Percentiles rank a stretch among this genome's conserved stretches.
Evolutionary conservation across 2,113 vertebrate genomes (phyloP).

Genomic region (Scomber colias): DNA sequence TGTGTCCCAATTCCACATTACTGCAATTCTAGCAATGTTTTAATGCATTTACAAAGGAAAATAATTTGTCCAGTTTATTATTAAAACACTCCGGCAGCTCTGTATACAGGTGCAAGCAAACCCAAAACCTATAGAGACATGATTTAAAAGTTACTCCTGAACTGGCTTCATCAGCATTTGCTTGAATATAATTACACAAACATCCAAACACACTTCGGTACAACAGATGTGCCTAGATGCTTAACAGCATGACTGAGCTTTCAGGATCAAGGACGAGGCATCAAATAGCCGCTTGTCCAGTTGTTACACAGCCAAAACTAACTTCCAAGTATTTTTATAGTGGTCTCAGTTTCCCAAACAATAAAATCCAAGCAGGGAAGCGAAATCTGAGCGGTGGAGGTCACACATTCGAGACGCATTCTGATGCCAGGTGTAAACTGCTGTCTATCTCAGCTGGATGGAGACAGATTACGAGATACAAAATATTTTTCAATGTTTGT

Average conservation of each 20-base stretch:
- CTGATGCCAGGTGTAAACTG: conserved; percentile 19
- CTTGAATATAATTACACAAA: too few species aligned
- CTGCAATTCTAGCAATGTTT: too few species aligned
- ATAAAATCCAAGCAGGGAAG: background rate
- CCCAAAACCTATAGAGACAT: background rate
- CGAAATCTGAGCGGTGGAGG: conserved; percentile 12
- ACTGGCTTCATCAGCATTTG: too few species aligned
- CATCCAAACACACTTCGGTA: background rate
- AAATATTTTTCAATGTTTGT: background rate
- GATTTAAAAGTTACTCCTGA: too few species aligned
- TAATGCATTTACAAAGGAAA: background rate
- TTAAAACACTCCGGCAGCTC: background rate
- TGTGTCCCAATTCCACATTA: background rate
- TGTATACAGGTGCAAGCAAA: background rate
- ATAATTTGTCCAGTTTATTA: background rate
- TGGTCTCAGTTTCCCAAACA: background rate
- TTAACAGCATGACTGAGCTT: background rate
- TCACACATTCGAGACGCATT: conserved; percentile 14
- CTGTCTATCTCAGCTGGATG: conserved; percentile 13
- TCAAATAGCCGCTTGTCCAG: too few species aligned
- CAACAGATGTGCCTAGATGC: background rate
- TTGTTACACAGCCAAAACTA: background rate
- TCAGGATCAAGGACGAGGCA: background rate
- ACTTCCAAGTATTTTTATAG: background rate
- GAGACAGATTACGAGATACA: background rate